Evolutionary conservation across 2,797 vertebrate species (phyloP).

Genomic region (Ctenochaetus hawaiiensis): DNA sequence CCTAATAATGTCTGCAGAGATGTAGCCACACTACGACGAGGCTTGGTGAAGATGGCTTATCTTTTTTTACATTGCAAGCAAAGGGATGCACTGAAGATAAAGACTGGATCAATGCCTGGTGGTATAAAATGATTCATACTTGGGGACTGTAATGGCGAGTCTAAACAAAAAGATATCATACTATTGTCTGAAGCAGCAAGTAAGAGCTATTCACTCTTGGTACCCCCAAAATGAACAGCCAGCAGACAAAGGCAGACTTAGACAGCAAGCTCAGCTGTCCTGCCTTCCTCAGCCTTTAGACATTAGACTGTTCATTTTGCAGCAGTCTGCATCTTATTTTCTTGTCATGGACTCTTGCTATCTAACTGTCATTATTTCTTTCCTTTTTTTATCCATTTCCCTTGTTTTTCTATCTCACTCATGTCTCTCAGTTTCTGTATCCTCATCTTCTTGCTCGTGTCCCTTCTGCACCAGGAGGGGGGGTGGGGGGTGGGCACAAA

Average conservation of each 20-base stretch:
- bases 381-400: slow-evolving; percentile 23
- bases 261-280: slow-evolving; percentile 66
- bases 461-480: slow-evolving; percentile 27
- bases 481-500: slow-evolving; percentile 25
- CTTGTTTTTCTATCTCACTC: slow-evolving; percentile 10
- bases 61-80: slow-evolving; percentile 27
- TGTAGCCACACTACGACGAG: slow-evolving; percentile 2
- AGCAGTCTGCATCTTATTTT: slow-evolving; percentile 40
- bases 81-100: slow-evolving; percentile 36
- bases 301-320: slow-evolving; percentile 45
- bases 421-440: slow-evolving; percentile 36
- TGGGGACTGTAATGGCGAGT: slow-evolving; percentile 35
- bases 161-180: slow-evolving; percentile 58
- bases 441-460: slow-evolving; percentile 38
- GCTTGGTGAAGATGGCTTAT: slow-evolving; percentile 38
- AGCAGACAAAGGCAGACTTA: slow-evolving; percentile 59
- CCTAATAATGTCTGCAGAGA: slow-evolving; percentile 53
- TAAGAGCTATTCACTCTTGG: slow-evolving; percentile 43
- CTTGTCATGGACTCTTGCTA: slow-evolving; percentile 12
- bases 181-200: slow-evolving; percentile 57
- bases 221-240: slow-evolving; percentile 36
- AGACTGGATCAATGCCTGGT: slow-evolving; percentile 51
- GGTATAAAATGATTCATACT: slow-evolving; percentile 54
- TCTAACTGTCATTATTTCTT: slow-evolving; percentile 22
- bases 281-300: slow-evolving; percentile 36